These are phyloP conservation scores for Petaurus breviceps DNA, from an alignment of 2,113 vertebrate species.

Conservation along the genomic window DNA sequence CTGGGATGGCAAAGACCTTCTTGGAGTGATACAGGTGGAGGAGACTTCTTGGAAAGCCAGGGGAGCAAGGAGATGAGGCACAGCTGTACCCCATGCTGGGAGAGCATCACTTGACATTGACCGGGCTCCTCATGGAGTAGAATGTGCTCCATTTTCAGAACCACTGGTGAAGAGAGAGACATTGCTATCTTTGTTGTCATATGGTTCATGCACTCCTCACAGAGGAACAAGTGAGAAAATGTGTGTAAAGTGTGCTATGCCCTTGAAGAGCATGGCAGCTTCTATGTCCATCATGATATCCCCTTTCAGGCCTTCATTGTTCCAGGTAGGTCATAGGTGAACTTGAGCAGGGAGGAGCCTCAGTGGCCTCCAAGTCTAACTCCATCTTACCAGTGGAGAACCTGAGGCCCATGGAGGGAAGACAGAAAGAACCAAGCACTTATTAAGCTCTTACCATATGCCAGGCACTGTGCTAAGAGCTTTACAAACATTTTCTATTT, in stretches of 20 bases:
- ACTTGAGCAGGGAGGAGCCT: background rate
- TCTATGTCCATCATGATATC: fast-evolving
- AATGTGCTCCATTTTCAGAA: background rate
- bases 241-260: fast-evolving
- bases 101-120: background rate
- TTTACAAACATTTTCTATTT: background rate
- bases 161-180: background rate
- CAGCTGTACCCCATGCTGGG: background rate
- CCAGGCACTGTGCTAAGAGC: background rate
- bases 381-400: background rate
- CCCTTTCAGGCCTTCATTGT: background rate
- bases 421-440: background rate
- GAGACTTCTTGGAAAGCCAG: background rate
- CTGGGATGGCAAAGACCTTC: background rate
- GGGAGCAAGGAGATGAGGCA: background rate
- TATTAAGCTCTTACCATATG: background rate
- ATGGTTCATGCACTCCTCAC: background rate
- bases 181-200: background rate
- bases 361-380: background rate
- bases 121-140: background rate
- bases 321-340: background rate
- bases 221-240: background rate
- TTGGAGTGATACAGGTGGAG: background rate
- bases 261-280: background rate
- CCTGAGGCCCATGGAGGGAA: background rate